Evolutionary conservation across 1,140 invertebrate genomes (phyloP), one percentile per base, ranked within the genome.

Genomic region (Littorina saxatilis): DNA sequence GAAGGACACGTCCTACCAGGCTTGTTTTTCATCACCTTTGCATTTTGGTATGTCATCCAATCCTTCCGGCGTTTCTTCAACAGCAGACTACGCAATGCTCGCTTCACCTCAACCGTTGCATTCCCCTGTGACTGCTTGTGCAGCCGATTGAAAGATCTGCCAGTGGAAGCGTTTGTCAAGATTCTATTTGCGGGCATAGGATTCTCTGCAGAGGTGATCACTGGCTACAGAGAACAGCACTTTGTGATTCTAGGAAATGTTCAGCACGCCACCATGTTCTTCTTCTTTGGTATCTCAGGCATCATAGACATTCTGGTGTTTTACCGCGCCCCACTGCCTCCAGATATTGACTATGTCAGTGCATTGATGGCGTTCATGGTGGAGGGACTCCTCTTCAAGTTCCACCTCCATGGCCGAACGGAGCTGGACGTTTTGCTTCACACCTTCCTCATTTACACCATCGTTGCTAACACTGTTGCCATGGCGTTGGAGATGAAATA

Each of bases 221-320:
- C 93, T 0, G 93, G 90, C 11, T 91, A 93, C 81, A 82, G 82
- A 20, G 82, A 92, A 70, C 90, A 91, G 7, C 82, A 89, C n/a
- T 93, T 92, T 84, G 86, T 88, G 7, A 84, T 90, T 77, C 85
- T 91, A 80, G 93, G 91, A 11, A 94, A 94, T 88, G 35, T 52
- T 37, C 94, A 94, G 82, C 94, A 94, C 83, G 92, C 93, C 23
- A 94, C 93, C 1, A 94, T 94, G 94, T 94, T 92, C 86, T 92
- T 93, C 86, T 93, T 93, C 82, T 94, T 94, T 83, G 92, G 91
- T 23, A 72, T 94, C 20, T 91, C 91, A 40, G 92, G 91, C 37
- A 83, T 93, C 0, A 80, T 93, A 17, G 94, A 94, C 70, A 83
- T 94, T 2, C 47, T 93, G 0, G 70, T 87, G 9, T 87, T 90